Base-by-base conservation (phyloP, 53 echinoderm and acorn worm genomes). In the Mesocentrotus franciscanus region DNA sequence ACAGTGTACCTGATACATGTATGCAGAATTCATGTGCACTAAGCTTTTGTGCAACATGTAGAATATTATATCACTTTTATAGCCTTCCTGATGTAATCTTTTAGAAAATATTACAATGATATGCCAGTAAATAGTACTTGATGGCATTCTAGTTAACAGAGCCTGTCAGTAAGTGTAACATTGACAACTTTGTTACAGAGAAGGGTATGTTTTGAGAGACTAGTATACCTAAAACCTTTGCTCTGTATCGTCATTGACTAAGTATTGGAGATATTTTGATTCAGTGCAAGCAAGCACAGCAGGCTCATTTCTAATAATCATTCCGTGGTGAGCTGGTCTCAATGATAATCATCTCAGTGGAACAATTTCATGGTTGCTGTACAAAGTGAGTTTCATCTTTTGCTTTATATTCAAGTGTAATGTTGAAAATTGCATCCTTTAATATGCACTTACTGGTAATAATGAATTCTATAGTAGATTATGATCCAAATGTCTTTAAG, bases 191-290 rank as follows among this genome's bases (percentile, higher is more conserved):
- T 74, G 74, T 74, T 71, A n/a, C 10, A 74, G 4, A 74, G 8
- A 29, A 81, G 59, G 57, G 87, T 87, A 59, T 87, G 17, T 56
- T 58, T 58, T 24, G 58, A n/a, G 13, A 87, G 87, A 87, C 87
- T 87, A 87, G 87, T 35, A 87, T 18, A 7, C 81, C 81, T 42
- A 7, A 39, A 39, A 87, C 58, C 87, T n/a, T 8, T 57, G 56
- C 59, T 59, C 56, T 87, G 87, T 56, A 57, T 87, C 18, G 27
- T 87, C 87, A 56, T 57, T 87, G 87, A 87, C 87, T 58, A 57
- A 39, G 58, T 59, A 57, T 87, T 87, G 58, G 87, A 58, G 87
- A 58, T 58, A 58, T 87, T 87, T 87, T 87, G 87, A 87, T 87
- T 87, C 58, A 9, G 15, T 87, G 49, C 84, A 84, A 84, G 87